Percentiles rank a stretch among this genome's conserved stretches.
Conservation (phyloP, 2,888 invertebrate species). For the Doris montereyensis region DNA sequence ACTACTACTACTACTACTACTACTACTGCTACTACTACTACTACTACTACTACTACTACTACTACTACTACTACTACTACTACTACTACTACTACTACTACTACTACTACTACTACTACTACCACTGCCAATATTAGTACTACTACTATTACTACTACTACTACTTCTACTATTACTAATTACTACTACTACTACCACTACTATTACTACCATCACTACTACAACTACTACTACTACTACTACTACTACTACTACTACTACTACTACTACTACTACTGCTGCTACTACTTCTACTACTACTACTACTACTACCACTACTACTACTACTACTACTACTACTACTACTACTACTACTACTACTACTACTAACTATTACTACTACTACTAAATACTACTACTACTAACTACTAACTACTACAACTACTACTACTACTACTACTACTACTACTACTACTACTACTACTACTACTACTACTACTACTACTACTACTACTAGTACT, state of each 20-base stretch:
- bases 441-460: not conserved
- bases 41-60: not conserved
- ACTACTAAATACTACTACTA: too few species aligned
- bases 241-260: slow-evolving; percentile 17
- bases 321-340: slow-evolving; percentile 17
- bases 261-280: slow-evolving; percentile 9
- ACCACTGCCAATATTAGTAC: not conserved
- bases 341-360: slow-evolving; percentile 9
- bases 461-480: not conserved
- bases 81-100: not conserved
- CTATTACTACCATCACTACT: too few species aligned
- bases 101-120: not conserved
- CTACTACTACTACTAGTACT: not conserved
- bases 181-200: too few species aligned
- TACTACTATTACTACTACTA: too few species aligned
- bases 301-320: slow-evolving; percentile 11
- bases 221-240: too few species aligned
- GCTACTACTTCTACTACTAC: slow-evolving; percentile 2
- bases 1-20: not conserved
- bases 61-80: not conserved
- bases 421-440: not conserved
- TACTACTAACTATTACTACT: too few species aligned
- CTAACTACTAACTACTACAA: not conserved
- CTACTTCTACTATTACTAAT: too few species aligned
- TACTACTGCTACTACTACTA: not conserved